Evolutionary conservation across 2,797 vertebrate genomes (phyloP), one percentile per base, ranked within the genome.

Genomic region (Myotis daubentonii): DNA sequence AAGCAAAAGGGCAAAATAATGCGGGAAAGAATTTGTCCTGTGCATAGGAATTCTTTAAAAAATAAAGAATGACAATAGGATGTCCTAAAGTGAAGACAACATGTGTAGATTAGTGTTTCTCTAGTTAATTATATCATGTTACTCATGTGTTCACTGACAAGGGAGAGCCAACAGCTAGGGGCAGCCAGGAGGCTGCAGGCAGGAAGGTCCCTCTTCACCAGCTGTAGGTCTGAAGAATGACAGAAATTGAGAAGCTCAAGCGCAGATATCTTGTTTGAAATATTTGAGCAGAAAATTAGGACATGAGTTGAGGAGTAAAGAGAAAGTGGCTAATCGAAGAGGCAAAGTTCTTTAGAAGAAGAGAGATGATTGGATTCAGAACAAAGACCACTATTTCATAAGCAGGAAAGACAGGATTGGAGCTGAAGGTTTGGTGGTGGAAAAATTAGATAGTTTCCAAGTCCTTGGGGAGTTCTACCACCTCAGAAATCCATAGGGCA

Each of bases 381-480:
- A 90, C 30, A 83, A 13, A 83, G 65, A 51, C 1, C 9, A 55
- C 22, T 76, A 80, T 79, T 74, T 55, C 82, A 55, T 28, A 33
- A 38, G 13, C 28, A 1, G 9, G 0, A 71, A 38, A 65, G 33
- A 38, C 38, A 38, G 38, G 38, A 38, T n/a, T n/a, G n/a, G n/a
- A n/a, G n/a, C n/a, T n/a, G n/a, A n/a, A n/a, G n/a, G n/a, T n/a
- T n/a, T 87, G 22, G 4, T 44, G 28, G 20, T 62, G 0, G 44
- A 47, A 84, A 74, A 82, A 89, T 51, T 78, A 70, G 81, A 44
- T 57, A n/a, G 30, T 87, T 89, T 95, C 28, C 55, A 92, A 60
- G 30, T 41, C 16, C 28, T 36, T 20, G 28, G 30, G 8, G 33
- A 71, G n/a, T 86, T 76, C 23, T 60, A 72, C 3, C 38, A 53